phyloP scores from a whole-genome alignment of 2,797 vertebrate species.

The Rhinophrynus dorsalis region DNA sequence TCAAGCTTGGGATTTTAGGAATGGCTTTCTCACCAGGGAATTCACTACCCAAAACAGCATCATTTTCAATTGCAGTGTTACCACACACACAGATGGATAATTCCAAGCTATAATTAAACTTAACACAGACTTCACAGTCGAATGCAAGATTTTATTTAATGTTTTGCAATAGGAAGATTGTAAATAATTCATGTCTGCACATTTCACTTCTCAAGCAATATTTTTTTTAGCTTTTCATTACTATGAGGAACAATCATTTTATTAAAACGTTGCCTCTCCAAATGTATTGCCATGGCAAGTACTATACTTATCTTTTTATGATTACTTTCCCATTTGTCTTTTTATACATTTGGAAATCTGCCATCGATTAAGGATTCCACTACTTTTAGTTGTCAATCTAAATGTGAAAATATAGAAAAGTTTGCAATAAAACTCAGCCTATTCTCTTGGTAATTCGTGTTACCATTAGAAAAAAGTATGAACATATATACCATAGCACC shows the following conservation, averaged over 20 bases:
- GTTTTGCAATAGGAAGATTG: conserved; percentile 3
- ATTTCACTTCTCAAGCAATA: background rate
- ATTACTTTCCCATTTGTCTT: conserved; percentile 13
- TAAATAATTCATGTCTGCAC: conserved; percentile 22
- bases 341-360: conserved; percentile 13
- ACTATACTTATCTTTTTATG: background rate
- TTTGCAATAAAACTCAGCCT: background rate
- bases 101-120: conserved; percentile 29
- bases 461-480: too few relatives aligned
- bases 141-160: conserved; percentile 11
- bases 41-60: conserved; percentile 19
- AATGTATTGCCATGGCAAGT: background rate
- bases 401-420: background rate
- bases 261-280: background rate
- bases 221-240: background rate
- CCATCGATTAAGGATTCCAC: conserved; percentile 14
- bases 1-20: conserved; percentile 11
- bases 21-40: conserved; percentile 31
- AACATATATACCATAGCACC: too few relatives aligned
- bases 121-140: conserved; percentile 22
- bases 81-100: conserved; percentile 35
- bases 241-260: conserved; percentile 7
- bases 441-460: background rate
- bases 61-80: conserved; percentile 28
- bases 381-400: background rate